Base-by-base conservation (phyloP, 2,888 invertebrate genomes). In the Brachyptera putata region DNA sequence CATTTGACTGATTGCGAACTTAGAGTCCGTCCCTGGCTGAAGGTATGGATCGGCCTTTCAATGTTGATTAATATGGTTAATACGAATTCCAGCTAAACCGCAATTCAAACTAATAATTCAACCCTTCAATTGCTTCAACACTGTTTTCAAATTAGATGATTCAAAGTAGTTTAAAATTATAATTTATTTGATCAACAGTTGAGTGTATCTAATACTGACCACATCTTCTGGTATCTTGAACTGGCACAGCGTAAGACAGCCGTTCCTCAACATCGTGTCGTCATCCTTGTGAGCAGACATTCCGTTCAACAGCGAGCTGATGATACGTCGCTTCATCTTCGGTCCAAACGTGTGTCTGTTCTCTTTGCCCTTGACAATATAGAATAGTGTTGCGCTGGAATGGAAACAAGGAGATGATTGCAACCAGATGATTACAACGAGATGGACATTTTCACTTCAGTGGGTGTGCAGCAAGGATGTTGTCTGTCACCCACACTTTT, bases 141-240 rank as follows among this genome's bases (percentile, higher is more conserved):
- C n/a, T n/a, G n/a, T n/a, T n/a, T n/a, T n/a, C n/a, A n/a, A n/a
- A n/a, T n/a, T n/a, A n/a, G n/a, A n/a, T n/a, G n/a, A n/a, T n/a
- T n/a, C n/a, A n/a, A n/a, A n/a, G n/a, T n/a, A n/a, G n/a, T n/a
- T n/a, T n/a, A n/a, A n/a, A n/a, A n/a, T n/a, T n/a, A n/a, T n/a
- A n/a, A n/a, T n/a, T n/a, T n/a, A n/a, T n/a, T n/a, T n/a, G n/a
- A n/a, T n/a, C n/a, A n/a, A n/a, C n/a, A 41, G 50, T 21, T 14
- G 18, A 56, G 7, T 30, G 5, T 30, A 30, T 30, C 11, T 5
- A 30, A 30, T 30, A 30, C 84, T 78, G 78, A 93, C 93, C 75
- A 98, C 92, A 80, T 97, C 97, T 67, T 84, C 84, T 1, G 97
- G 97, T 74, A 98, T 94, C 73, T 89, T 91, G 73, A 96, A 95